Conservation (phyloP, 2,113 vertebrate species). For the Anas platyrhynchos region DNA sequence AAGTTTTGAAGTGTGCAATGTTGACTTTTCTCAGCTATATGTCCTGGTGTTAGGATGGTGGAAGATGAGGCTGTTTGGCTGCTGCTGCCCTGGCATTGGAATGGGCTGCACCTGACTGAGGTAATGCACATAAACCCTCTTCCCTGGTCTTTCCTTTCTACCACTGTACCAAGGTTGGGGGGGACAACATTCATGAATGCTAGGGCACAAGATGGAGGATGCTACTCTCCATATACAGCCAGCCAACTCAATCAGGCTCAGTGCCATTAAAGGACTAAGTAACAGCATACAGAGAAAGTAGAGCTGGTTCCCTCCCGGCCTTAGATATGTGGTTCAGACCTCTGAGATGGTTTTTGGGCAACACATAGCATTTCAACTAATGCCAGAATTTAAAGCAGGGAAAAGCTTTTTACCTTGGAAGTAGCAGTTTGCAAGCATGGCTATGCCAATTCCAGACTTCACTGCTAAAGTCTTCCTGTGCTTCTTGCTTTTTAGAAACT, state of each 20-base stretch:
- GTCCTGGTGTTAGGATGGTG: neutral
- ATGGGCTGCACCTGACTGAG: fast-evolving
- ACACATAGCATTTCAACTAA: neutral
- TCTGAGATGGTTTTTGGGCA: neutral
- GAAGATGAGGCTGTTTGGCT: neutral
- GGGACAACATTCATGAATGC: fast-evolving
- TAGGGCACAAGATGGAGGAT: neutral
- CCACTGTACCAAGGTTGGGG: fast-evolving
- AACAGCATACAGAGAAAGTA: neutral
- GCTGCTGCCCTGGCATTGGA: neutral
- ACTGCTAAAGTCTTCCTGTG: neutral
- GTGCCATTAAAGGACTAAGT: neutral
- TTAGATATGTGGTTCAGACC: neutral
- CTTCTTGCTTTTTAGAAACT: neutral
- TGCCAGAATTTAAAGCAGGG: neutral
- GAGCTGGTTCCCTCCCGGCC: neutral
- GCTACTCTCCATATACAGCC: fast-evolving
- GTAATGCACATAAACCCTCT: fast-evolving
- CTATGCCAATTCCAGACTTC: neutral
- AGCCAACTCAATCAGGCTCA: neutral
- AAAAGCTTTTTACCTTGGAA: neutral
- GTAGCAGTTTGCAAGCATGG: neutral
- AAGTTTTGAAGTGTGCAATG: neutral
- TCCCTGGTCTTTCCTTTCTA: neutral
- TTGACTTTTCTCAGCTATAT: neutral